phyloP scores from a whole-genome alignment of 2,888 invertebrate species.

The Aradus depressus region DNA sequence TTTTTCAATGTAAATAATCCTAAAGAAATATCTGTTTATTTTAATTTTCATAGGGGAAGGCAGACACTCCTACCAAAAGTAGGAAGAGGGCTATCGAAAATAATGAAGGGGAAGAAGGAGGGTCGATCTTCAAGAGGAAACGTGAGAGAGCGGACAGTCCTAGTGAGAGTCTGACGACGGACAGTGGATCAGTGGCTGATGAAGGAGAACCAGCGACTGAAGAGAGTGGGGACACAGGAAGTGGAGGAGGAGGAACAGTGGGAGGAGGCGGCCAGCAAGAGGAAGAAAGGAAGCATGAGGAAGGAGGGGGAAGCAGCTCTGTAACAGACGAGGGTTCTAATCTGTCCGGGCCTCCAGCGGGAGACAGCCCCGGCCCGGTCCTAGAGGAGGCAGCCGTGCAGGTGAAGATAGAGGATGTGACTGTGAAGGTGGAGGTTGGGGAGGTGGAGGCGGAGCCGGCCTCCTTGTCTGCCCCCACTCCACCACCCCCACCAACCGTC shows the following conservation, averaged over 20 bases:
- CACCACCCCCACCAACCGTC: conserved; percentile 11
- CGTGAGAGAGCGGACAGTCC: conserved; percentile 59
- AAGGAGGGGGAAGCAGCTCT: too few relatives aligned
- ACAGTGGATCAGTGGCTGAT: conserved; percentile 71
- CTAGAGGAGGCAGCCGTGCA: conserved; percentile 16
- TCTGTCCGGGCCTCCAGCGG: conserved; percentile 15
- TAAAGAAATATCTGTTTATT: conserved; percentile 1
- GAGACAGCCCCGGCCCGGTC: conserved; percentile 10
- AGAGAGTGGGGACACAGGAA: conserved; percentile 23
- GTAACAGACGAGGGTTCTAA: conserved; percentile 14
- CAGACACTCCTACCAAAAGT: conserved; percentile 23
- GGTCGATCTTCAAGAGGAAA: conserved; percentile 41
- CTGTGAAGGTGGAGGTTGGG: conserved; percentile 5
- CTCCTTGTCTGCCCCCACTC: conserved; percentile 2
- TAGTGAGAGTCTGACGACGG: conserved; percentile 71
- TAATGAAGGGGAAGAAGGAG: conserved; percentile 47
- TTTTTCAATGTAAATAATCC: neutral
- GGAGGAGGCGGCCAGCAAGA: conserved; percentile 6
- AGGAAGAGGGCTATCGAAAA: conserved; percentile 37
- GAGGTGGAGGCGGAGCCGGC: conserved; percentile 7
- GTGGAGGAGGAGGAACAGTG: too few relatives aligned
- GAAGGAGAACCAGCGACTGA: conserved; percentile 40
- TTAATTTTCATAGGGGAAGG: conserved; percentile 24
- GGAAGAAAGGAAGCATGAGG: conserved; percentile 16
- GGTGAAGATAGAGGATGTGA: neutral